phyloP scores from a whole-genome alignment of 2,888 invertebrate species.

The Chrysolina oricalcia region DNA sequence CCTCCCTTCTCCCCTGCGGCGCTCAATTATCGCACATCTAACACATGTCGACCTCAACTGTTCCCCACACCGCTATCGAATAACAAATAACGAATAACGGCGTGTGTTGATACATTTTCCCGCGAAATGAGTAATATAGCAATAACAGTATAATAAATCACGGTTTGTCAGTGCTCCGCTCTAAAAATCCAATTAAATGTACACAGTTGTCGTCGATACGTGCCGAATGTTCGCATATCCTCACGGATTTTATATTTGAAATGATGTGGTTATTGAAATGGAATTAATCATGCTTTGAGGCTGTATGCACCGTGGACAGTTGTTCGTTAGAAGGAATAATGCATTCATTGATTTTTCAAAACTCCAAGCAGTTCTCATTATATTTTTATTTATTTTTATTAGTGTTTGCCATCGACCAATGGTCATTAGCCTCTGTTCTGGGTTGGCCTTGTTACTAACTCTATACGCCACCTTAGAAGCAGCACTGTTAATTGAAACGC shows the following conservation, averaged over 20 bases:
- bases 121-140: conserved; percentile 20
- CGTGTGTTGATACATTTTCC: conserved; percentile 31
- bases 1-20: not conserved
- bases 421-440: too few relatives aligned
- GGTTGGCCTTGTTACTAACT: too few relatives aligned
- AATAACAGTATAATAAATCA: conserved; percentile 28
- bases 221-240: not conserved
- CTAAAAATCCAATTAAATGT: conserved; percentile 30
- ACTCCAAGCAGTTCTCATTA: not conserved
- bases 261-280: conserved; percentile 11
- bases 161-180: conserved; percentile 13
- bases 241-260: conserved; percentile 27
- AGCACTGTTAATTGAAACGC: too few relatives aligned
- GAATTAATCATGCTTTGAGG: conserved; percentile 3
- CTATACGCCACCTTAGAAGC: too few relatives aligned
- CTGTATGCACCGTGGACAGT: not conserved
- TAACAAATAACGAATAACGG: conserved; percentile 30
- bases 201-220: conserved; percentile 21
- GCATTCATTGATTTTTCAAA: not conserved
- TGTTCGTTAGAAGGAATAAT: not conserved
- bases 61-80: conserved; percentile 14
- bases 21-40: not conserved
- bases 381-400: too few relatives aligned
- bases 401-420: too few relatives aligned
- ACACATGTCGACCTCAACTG: conserved; percentile 17